phyloP scores from a whole-genome alignment of 2,113 vertebrate genomes.

The Oenanthe oenanthe region DNA sequence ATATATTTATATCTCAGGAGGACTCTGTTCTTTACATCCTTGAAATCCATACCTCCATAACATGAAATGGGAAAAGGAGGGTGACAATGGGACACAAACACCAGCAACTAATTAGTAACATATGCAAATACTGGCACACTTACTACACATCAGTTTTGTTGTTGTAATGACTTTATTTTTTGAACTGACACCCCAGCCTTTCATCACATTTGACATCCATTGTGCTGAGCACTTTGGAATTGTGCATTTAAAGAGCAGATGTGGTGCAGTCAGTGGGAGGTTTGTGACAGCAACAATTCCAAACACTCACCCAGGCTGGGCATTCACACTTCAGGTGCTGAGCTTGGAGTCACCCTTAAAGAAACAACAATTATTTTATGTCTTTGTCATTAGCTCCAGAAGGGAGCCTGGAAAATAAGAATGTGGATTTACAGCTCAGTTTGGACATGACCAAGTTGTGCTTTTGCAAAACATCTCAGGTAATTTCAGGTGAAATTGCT shows the following conservation, averaged over 20 bases:
- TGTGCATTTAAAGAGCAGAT: not conserved
- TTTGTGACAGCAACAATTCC: not conserved
- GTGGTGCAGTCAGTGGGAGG: not conserved
- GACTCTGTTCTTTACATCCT: slow-evolving; percentile 1
- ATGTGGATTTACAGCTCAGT: not conserved
- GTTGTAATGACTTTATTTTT: not conserved
- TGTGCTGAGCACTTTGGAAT: not conserved
- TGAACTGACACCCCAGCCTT: not conserved
- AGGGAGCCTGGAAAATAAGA: not conserved
- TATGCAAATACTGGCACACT: not conserved
- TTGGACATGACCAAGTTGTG: not conserved
- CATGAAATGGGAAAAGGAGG: not conserved
- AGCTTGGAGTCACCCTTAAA: not conserved
- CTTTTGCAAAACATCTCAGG: not conserved
- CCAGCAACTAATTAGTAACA: not conserved
- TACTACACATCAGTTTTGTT: not conserved
- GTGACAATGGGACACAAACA: not conserved
- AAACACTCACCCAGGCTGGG: not conserved
- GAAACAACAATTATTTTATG: not conserved
- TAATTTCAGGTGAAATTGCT: not conserved
- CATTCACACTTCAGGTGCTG: not conserved
- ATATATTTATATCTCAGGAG: not conserved
- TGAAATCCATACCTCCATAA: not conserved
- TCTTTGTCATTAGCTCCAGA: not conserved
- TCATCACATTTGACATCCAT: not conserved